phyloP scores from a whole-genome alignment of 2,797 vertebrate species.

The Chloroceryle inda region DNA sequence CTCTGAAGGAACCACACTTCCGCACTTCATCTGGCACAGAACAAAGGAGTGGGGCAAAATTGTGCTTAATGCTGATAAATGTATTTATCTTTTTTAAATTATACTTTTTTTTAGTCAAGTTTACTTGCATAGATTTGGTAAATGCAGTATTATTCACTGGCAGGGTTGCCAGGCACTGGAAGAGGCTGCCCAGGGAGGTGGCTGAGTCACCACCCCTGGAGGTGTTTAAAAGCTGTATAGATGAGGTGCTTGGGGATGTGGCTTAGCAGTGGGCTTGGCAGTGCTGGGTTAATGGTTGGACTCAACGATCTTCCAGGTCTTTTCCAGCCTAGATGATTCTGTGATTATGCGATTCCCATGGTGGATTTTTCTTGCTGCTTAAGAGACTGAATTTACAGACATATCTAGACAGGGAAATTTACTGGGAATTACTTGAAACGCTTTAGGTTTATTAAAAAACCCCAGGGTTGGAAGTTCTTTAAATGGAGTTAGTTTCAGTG shows the following conservation, averaged over 20 bases:
- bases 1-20: constrained; percentile 25
- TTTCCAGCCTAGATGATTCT: too few species aligned
- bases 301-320: too few species aligned
- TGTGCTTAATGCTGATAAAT: background rate
- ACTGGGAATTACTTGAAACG: constrained; percentile 21
- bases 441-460: background rate
- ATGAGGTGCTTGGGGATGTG: too few species aligned
- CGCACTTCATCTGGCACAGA: constrained; percentile 21
- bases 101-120: constrained; percentile 5
- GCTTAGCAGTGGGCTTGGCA: too few species aligned
- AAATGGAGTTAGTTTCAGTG: background rate
- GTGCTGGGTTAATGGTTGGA: too few species aligned
- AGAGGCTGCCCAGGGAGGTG: too few species aligned
- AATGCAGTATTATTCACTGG: background rate
- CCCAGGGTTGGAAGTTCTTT: background rate
- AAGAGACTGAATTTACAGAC: constrained; percentile 24
- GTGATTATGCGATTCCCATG: background rate
- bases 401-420: constrained; percentile 18
- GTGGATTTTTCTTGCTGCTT: background rate
- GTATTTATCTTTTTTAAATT: background rate
- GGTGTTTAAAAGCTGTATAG: too few species aligned
- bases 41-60: constrained; percentile 5
- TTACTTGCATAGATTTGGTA: background rate
- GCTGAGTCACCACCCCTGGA: too few species aligned
- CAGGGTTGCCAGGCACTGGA: too few species aligned